Evolutionary conservation across 2,113 vertebrate species (phyloP).

Genomic region (Leptosomus discolor): DNA sequence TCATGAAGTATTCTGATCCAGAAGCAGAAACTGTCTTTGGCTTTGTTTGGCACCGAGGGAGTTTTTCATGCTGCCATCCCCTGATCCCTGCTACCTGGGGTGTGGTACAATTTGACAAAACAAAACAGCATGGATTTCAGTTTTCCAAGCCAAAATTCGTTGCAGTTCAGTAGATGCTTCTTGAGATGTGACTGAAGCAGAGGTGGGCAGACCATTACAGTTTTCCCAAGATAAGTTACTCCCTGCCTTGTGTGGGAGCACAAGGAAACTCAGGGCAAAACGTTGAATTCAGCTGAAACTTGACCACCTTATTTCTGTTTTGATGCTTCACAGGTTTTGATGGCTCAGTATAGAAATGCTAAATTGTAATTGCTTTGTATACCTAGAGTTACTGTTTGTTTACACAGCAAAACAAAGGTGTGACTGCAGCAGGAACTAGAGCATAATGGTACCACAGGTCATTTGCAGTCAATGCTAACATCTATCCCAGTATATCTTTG

Average conservation of each 20-base stretch:
- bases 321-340: background rate
- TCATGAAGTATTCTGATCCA: background rate
- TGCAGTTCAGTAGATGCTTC: background rate
- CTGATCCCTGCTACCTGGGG: background rate
- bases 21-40: background rate
- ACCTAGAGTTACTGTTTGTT: background rate
- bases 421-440: background rate
- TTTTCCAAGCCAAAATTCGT: background rate
- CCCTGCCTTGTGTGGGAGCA: background rate
- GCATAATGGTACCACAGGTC: background rate
- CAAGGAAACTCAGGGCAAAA: background rate
- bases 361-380: background rate
- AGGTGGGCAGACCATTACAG: background rate
- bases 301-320: background rate
- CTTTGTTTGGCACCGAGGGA: background rate
- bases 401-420: background rate
- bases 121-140: background rate
- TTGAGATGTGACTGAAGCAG: background rate
- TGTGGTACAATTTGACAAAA: background rate
- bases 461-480: background rate
- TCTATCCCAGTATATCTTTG: background rate
- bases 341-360: background rate
- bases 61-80: background rate
- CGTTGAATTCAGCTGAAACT: background rate
- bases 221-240: background rate